These are phyloP conservation scores for Drosophila pseudoananassae DNA, from an alignment of 1,140 invertebrate species.

Conservation along the genomic window DNA sequence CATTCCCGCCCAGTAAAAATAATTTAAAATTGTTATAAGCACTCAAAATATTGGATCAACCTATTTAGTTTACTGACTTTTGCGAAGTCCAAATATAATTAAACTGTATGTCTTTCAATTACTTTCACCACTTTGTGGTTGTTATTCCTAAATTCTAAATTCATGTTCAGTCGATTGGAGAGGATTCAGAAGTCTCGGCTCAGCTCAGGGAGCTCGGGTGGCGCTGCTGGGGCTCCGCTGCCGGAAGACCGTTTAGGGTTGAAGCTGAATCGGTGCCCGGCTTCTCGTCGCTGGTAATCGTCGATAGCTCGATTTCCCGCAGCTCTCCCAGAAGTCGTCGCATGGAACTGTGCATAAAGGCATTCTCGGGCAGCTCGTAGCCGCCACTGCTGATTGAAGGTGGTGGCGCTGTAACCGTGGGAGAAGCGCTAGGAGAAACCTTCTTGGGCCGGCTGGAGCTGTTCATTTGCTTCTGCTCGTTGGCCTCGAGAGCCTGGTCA, in stretches of 20 bases:
- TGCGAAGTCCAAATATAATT: constrained; percentile 31
- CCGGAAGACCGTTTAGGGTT: constrained; percentile 58
- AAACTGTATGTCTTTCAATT: constrained; percentile 16
- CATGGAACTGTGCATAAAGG: constrained; percentile 70
- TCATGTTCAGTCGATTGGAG: constrained; percentile 57
- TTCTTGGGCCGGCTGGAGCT: not conserved
- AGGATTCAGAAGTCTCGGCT: not conserved
- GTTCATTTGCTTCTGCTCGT: constrained; percentile 69
- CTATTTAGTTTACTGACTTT: constrained; percentile 31
- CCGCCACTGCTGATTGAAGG: not conserved
- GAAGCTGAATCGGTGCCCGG: constrained; percentile 42
- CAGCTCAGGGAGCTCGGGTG: constrained; percentile 36
- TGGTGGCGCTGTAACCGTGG: not conserved
- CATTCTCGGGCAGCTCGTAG: constrained; percentile 74
- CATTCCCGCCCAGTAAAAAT: not conserved
- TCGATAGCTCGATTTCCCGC: constrained; percentile 73
- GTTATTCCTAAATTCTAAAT: constrained; percentile 20
- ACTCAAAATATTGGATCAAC: constrained; percentile 18
- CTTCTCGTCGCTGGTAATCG: constrained; percentile 71
- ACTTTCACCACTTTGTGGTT: constrained; percentile 42
- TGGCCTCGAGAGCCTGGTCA: constrained; percentile 79
- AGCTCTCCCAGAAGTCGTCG: constrained; percentile 60
- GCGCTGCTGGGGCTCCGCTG: constrained; percentile 65
- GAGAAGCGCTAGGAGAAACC: not conserved
- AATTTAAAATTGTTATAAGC: constrained; percentile 3